Percentiles rank a stretch among this genome's conserved stretches.
Conservation (phyloP, 92 coral and sea anemone species). For the Galaxea fascicularis region DNA sequence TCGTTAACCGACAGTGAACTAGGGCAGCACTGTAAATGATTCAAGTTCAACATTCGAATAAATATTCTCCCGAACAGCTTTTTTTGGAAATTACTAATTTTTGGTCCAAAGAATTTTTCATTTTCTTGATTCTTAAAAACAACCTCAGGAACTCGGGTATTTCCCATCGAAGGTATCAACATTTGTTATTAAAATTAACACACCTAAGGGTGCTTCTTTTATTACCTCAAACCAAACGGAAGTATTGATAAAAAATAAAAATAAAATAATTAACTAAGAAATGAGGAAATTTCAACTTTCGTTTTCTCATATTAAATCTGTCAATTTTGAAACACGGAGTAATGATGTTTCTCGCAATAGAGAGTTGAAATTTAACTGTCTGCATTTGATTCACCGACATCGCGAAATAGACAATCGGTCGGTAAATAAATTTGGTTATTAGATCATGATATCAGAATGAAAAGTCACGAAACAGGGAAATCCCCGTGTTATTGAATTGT, state of each 20-base stretch:
- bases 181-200: neutral
- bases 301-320: neutral
- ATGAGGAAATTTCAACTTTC: neutral
- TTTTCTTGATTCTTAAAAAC: constrained; percentile 6
- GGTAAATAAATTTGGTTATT: neutral
- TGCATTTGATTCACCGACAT: neutral
- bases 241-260: too few species aligned
- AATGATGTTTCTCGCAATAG: neutral
- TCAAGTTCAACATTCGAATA: too few species aligned
- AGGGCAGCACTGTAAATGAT: neutral
- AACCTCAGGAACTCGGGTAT: neutral
- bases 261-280: too few species aligned
- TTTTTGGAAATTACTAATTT: neutral
- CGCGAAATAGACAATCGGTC: neutral
- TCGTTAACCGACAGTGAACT: neutral
- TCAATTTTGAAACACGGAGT: neutral
- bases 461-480: neutral
- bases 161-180: neutral
- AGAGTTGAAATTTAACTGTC: neutral
- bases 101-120: neutral
- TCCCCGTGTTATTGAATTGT: neutral
- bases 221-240: too few species aligned
- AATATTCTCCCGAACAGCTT: too few species aligned
- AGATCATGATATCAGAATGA: too few species aligned
- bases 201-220: too few species aligned